Percentiles rank a stretch among this genome's conserved stretches.
phyloP scores from a whole-genome alignment of 2,113 vertebrate species.

The Muscicapa adusta region DNA sequence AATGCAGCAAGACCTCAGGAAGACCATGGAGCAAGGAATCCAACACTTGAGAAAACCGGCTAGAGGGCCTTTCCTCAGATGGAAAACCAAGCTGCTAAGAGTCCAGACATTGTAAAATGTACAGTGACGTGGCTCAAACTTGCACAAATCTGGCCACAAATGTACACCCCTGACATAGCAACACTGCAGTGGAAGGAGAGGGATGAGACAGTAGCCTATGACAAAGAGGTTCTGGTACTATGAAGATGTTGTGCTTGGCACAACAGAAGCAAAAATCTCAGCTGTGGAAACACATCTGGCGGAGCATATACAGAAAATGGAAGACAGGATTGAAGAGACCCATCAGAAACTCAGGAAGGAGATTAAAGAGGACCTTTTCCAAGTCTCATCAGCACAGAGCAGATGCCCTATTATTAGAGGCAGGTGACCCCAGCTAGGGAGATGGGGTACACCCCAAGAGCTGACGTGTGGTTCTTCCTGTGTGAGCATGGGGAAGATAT shows the following conservation, averaged over 20 bases:
- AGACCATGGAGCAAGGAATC: neutral
- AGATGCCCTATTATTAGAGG: neutral
- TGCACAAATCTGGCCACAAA: neutral
- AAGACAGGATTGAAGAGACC: neutral
- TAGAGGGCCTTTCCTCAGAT: neutral
- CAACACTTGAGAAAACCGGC: neutral
- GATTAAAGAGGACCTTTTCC: neutral
- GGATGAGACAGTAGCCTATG: accelerated
- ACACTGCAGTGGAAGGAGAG: neutral
- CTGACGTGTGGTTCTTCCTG: neutral
- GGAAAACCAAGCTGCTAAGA: neutral
- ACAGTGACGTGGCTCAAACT: neutral
- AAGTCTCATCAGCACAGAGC: neutral
- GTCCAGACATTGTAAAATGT: neutral
- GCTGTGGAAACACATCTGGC: neutral
- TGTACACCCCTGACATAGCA: neutral
- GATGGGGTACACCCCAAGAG: neutral
- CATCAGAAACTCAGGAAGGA: neutral
- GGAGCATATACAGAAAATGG: accelerated
- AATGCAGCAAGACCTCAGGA: neutral
- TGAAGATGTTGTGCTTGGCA: neutral
- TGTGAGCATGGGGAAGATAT: neutral
- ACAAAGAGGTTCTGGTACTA: neutral
- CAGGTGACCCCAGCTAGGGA: neutral
- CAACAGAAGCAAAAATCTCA: neutral